Percentiles rank a stretch among this genome's conserved stretches.
Conservation (phyloP, 2,797 vertebrate species). For the Cuniculus paca region DNA sequence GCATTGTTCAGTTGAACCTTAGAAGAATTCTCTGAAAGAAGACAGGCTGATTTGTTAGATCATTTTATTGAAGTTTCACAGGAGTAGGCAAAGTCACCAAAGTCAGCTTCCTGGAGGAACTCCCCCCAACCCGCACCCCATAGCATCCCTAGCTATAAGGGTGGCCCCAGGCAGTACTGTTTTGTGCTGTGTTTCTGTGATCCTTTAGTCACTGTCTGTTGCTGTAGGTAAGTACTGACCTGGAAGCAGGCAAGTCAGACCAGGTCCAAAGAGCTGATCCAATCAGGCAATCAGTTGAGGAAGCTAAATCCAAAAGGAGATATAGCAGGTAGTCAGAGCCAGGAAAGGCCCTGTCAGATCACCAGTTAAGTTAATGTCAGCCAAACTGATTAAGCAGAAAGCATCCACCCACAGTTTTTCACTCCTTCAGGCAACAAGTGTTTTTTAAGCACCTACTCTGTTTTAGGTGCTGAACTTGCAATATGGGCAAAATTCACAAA, state of each 20-base stretch:
- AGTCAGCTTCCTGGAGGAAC: slow-evolving; percentile 17
- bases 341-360: background rate
- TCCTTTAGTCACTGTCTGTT: slow-evolving; percentile 21
- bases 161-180: background rate
- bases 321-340: background rate
- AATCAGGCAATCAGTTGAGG: background rate
- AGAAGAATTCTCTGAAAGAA: background rate
- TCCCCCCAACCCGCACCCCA: background rate
- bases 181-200: background rate
- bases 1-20: background rate
- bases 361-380: background rate
- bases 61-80: background rate
- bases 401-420: background rate
- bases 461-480: slow-evolving; percentile 20
- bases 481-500: background rate
- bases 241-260: background rate
- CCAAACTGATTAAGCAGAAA: slow-evolving; percentile 13
- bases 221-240: background rate
- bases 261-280: background rate
- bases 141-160: background rate
- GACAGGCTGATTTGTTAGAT: background rate
- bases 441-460: background rate
- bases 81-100: background rate
- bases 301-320: slow-evolving; percentile 18
- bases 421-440: background rate